These are phyloP conservation scores for Dinocampus coccinellae DNA, from an alignment of 2,888 invertebrate species.

Conservation along the genomic window DNA sequence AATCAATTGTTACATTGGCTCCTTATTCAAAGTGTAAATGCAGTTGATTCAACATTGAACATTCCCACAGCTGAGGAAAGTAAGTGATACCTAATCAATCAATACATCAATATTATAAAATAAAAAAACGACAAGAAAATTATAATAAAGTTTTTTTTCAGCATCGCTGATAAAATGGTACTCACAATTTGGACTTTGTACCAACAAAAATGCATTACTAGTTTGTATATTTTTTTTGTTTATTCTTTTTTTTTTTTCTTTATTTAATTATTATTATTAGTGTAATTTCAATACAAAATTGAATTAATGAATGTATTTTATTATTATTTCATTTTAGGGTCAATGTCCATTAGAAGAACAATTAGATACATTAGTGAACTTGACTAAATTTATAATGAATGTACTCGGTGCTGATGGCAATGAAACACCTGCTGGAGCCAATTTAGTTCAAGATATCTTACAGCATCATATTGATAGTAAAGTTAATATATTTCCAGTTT, in stretches of 20 bases:
- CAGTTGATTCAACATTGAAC: not conserved
- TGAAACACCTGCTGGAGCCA: not conserved
- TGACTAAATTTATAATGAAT: conserved; percentile 30
- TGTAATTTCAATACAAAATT: not conserved
- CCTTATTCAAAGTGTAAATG: conserved; percentile 13
- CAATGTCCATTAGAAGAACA: conserved; percentile 26
- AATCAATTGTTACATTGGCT: conserved; percentile 29
- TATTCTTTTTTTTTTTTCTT: not conserved
- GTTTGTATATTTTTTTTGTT: conserved; percentile 11
- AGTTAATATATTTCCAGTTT: conserved; percentile 16
- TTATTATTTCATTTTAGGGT: conserved; percentile 7
- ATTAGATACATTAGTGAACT: conserved; percentile 16
- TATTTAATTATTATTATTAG: not conserved
- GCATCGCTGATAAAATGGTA: conserved; percentile 29
- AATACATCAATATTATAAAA: not conserved
- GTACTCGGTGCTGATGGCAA: conserved; percentile 13
- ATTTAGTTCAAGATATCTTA: not conserved
- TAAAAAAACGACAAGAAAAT: not conserved
- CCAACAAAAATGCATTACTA: conserved; percentile 24
- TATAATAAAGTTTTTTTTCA: not conserved
- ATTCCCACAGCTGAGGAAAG: conserved; percentile 23
- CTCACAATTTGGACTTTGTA: conserved; percentile 23
- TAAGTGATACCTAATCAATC: not conserved
- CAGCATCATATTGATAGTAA: conserved; percentile 14
- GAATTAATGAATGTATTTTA: not conserved